phyloP scores from a whole-genome alignment of 2,888 invertebrate species.

The Andrena fulva region DNA sequence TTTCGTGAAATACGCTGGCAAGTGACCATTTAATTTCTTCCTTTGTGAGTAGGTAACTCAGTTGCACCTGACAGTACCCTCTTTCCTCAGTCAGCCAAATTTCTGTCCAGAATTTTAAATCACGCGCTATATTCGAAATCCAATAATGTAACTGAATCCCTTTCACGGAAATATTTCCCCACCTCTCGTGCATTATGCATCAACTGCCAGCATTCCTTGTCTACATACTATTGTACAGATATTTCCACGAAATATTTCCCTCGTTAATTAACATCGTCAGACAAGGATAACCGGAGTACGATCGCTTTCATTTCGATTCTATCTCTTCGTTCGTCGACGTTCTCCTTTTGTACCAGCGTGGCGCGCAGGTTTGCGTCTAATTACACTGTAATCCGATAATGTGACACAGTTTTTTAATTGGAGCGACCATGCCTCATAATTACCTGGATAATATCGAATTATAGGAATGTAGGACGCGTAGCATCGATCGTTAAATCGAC shows the following conservation, averaged over 20 bases:
- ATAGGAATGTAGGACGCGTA: slow-evolving; percentile 27
- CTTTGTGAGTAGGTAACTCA: neutral
- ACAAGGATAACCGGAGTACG: neutral
- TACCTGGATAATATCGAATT: slow-evolving; percentile 47
- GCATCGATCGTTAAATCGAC: neutral
- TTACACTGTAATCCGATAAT: slow-evolving; percentile 46
- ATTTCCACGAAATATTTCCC: neutral
- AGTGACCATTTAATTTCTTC: neutral
- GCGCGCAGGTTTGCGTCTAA: slow-evolving; percentile 27
- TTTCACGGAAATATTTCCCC: neutral
- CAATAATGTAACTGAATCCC: too few relatives aligned
- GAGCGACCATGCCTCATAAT: slow-evolving; percentile 37
- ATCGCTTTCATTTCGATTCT: neutral
- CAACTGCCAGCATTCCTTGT: neutral
- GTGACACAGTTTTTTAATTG: slow-evolving; percentile 62
- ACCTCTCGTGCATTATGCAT: neutral
- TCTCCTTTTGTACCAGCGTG: neutral
- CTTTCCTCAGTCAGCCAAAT: too few relatives aligned
- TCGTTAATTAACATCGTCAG: slow-evolving; percentile 25
- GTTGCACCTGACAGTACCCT: too few relatives aligned
- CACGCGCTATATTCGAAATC: too few relatives aligned
- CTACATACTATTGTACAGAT: neutral
- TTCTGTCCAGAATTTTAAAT: too few relatives aligned
- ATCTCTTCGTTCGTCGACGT: neutral
- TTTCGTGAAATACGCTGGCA: neutral